Conservation (phyloP, 2,113 vertebrate species). For the Noctilio leporinus region DNA sequence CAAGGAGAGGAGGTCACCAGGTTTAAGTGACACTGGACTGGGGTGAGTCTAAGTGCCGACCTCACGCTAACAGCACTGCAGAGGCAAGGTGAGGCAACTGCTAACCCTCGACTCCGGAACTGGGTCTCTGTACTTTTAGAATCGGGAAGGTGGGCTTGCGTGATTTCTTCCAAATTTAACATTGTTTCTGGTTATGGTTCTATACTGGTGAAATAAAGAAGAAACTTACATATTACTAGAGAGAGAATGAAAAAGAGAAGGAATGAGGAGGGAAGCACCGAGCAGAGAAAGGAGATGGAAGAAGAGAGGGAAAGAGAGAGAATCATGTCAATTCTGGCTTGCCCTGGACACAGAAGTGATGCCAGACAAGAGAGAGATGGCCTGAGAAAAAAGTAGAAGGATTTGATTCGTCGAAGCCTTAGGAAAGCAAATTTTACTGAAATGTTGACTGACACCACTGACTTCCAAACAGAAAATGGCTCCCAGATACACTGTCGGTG, state of each 20-base stretch:
- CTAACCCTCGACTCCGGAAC: neutral
- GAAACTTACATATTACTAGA: neutral
- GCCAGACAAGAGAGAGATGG: constrained; percentile 28
- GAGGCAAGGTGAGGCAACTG: neutral
- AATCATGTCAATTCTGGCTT: neutral
- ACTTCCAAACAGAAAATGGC: constrained; percentile 70
- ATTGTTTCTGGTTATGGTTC: neutral
- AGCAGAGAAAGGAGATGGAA: neutral
- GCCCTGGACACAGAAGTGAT: neutral
- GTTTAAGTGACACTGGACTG: neutral
- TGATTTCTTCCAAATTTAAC: neutral
- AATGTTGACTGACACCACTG: constrained; percentile 67
- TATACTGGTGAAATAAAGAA: neutral
- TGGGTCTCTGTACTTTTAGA: neutral
- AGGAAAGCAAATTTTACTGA: constrained; percentile 71
- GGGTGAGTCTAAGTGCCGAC: neutral
- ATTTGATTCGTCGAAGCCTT: constrained; percentile 67
- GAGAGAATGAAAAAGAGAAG: neutral
- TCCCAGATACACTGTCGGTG: constrained; percentile 63
- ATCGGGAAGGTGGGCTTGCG: neutral
- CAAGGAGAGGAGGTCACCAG: neutral
- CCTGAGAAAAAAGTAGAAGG: constrained; percentile 52
- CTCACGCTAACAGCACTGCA: neutral
- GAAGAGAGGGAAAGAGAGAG: neutral
- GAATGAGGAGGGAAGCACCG: too few relatives aligned